These are phyloP conservation scores for Nothobranchius furzeri DNA, from an alignment of 2,113 vertebrate species.

Conservation along the genomic window DNA sequence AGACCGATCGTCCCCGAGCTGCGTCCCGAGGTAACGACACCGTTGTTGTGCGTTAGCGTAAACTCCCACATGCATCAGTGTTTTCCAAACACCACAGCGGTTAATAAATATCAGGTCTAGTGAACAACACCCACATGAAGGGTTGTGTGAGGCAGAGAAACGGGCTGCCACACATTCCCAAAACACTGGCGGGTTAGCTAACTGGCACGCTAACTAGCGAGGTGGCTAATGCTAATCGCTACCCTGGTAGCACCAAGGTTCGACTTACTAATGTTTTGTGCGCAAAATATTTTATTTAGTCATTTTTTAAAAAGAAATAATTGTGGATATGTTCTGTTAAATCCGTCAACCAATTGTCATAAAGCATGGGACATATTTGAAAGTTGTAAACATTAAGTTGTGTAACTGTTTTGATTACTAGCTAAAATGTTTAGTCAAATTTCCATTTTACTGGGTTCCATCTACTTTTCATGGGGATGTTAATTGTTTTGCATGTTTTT, in stretches of 20 bases:
- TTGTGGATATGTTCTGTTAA: not conserved
- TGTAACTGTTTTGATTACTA: slow-evolving; percentile 31
- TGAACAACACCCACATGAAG: slow-evolving; percentile 55
- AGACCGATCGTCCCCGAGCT: slow-evolving; percentile 83
- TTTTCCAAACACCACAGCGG: slow-evolving; percentile 12
- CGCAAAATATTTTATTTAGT: not conserved
- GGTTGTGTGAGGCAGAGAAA: slow-evolving; percentile 10
- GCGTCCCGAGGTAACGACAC: slow-evolving; percentile 79
- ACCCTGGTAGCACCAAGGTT: slow-evolving; percentile 24
- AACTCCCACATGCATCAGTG: not conserved
- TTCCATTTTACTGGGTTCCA: not conserved
- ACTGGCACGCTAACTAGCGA: slow-evolving; percentile 56
- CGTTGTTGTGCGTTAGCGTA: slow-evolving; percentile 1
- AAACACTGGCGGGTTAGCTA: slow-evolving; percentile 49
- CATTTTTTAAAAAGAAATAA: not conserved
- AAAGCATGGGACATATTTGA: no score
- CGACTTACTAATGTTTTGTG: slow-evolving; percentile 1
- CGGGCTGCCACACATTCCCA: slow-evolving; percentile 44
- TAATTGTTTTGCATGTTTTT: slow-evolving; percentile 1
- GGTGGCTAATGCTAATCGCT: slow-evolving; percentile 67
- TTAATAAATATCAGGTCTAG: not conserved
- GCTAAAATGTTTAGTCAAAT: slow-evolving; percentile 51
- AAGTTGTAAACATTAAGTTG: no score
- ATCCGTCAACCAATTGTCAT: not conserved
- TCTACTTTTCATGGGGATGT: not conserved